phyloP scores from a whole-genome alignment of 2,113 vertebrate species.

The Myotis brandtii region DNA sequence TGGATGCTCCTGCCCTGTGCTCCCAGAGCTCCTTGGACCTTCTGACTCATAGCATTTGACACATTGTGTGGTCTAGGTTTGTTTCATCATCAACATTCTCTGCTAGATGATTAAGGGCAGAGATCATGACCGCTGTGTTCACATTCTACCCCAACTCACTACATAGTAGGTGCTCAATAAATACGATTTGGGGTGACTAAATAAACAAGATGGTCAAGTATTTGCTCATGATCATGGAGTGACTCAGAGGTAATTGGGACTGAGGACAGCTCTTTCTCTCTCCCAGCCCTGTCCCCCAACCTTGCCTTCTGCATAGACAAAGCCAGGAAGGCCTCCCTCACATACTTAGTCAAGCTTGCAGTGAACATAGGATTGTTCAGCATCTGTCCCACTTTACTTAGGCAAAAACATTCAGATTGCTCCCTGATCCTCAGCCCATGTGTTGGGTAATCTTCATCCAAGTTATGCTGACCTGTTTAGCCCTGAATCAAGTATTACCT shows the following conservation, averaged over 20 bases:
- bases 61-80: accelerated
- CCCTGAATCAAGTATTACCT: neutral
- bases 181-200: too few relatives aligned
- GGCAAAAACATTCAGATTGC: neutral
- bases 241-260: neutral
- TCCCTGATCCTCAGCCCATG: accelerated
- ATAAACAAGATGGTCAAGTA: neutral
- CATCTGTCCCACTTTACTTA: too few relatives aligned
- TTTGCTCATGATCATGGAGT: neutral
- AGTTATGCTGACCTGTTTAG: neutral
- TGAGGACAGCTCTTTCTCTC: neutral
- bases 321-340: neutral
- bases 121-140: too few relatives aligned
- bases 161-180: neutral
- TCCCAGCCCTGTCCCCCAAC: neutral
- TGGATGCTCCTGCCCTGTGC: neutral
- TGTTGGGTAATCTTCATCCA: neutral
- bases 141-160: neutral
- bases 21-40: neutral
- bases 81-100: neutral
- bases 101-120: neutral
- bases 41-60: accelerated
- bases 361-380: neutral
- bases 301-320: neutral
- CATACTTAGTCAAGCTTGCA: neutral